A percentile compares a stretch with the other conserved stretches of the same genome.
Conservation (phyloP, 1,140 invertebrate species). For the Lasioglossum albipes region DNA sequence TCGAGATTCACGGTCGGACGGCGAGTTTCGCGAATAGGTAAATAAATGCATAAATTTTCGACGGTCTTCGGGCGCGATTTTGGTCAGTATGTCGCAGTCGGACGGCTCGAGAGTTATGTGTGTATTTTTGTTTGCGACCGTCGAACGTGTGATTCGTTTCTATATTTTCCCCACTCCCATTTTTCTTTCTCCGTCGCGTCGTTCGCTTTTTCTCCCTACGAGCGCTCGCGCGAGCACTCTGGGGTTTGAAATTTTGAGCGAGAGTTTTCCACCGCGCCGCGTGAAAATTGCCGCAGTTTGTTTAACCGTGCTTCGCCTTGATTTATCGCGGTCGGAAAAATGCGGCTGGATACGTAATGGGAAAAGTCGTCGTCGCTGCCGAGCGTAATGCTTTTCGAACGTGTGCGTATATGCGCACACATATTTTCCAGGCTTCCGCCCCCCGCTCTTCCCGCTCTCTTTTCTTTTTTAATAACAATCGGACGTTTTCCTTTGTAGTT, state of each 20-base stretch:
- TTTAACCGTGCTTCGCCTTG: slow-evolving; percentile 33
- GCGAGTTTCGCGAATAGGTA: neutral
- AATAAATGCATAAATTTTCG: slow-evolving; percentile 36
- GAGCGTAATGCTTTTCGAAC: slow-evolving; percentile 3
- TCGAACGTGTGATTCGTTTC: slow-evolving; percentile 15
- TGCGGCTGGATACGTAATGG: slow-evolving; percentile 29
- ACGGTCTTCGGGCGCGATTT: slow-evolving; percentile 17
- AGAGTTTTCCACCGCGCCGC: slow-evolving; percentile 1
- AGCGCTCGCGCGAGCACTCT: neutral
- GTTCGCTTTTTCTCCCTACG: neutral
- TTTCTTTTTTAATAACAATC: neutral
- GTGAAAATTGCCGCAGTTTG: slow-evolving; percentile 43
- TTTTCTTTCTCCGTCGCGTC: neutral
- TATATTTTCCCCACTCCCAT: slow-evolving; percentile 13
- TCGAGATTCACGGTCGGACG: slow-evolving; percentile 5
- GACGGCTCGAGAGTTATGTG: slow-evolving; percentile 22
- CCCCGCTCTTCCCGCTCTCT: too few species aligned
- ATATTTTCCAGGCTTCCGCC: neutral
- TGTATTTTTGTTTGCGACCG: slow-evolving; percentile 32
- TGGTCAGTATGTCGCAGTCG: slow-evolving; percentile 10
- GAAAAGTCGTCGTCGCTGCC: slow-evolving; percentile 13
- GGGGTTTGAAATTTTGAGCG: slow-evolving; percentile 16
- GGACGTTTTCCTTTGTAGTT: neutral
- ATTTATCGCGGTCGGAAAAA: slow-evolving; percentile 37
- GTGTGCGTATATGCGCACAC: neutral